Evolutionary conservation across 2,113 vertebrate species (phyloP).

Genomic region (Apodemus sylvaticus): DNA sequence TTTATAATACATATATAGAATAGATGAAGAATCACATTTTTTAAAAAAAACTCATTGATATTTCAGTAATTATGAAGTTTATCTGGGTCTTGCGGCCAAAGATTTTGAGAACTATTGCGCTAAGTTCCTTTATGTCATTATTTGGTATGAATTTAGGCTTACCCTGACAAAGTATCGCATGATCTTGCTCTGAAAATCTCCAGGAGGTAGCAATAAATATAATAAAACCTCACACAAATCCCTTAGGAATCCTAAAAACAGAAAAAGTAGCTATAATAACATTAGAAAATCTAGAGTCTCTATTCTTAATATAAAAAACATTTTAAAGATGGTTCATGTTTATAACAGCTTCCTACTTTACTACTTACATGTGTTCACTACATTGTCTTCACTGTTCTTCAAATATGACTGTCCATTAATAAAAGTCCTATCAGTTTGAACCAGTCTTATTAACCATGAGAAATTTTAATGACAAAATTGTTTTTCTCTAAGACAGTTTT

Average conservation of each 20-base stretch:
- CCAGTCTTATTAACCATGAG: not conserved
- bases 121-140: conserved; percentile 36
- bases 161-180: conserved; percentile 99
- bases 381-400: not conserved
- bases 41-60: conserved; percentile 18
- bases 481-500: not conserved
- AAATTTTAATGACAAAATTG: conserved; percentile 34
- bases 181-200: conserved; percentile 99
- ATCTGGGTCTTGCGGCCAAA: not conserved
- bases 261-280: conserved; percentile 63
- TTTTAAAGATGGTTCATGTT: not conserved
- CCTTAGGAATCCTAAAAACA: conserved; percentile 93
- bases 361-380: conserved; percentile 18
- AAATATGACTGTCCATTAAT: conserved; percentile 42
- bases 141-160: conserved; percentile 73
- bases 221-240: conserved; percentile 99
- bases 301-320: conserved; percentile 17
- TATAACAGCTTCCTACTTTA: conserved; percentile 31
- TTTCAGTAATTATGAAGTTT: conserved; percentile 9
- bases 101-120: conserved; percentile 14
- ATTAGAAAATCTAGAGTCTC: conserved; percentile 53
- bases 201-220: conserved; percentile 99
- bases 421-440: conserved; percentile 5
- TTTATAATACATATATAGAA: not conserved
- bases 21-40: not conserved